Conservation (phyloP, 2,888 invertebrate genomes). For the Dusona sp. region DNA sequence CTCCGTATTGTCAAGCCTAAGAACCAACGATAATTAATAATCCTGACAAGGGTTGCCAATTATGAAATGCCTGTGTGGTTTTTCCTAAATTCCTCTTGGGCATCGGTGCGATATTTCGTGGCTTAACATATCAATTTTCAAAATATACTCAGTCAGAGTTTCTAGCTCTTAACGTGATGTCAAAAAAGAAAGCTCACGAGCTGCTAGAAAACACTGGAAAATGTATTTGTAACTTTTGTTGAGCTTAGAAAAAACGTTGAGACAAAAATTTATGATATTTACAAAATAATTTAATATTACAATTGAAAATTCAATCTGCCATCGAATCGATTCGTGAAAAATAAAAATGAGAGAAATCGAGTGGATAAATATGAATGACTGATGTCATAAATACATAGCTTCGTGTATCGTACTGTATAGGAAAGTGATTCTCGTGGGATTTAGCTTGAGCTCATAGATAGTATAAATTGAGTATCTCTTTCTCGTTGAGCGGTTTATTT, state of each 20-base stretch:
- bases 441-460: conserved; percentile 16
- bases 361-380: conserved; percentile 20
- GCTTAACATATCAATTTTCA: not conserved
- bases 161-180: not conserved
- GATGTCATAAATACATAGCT: conserved; percentile 32
- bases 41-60: not conserved
- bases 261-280: not conserved
- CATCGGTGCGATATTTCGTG: not conserved
- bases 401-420: not conserved
- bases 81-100: not conserved
- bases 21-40: not conserved
- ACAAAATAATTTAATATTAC: conserved; percentile 4
- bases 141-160: not conserved
- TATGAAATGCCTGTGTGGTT: not conserved
- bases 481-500: conserved; percentile 24
- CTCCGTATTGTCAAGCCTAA: not conserved
- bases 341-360: not conserved
- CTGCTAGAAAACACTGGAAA: no score
- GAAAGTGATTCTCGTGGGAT: conserved; percentile 25
- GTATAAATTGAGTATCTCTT: conserved; percentile 14
- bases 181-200: no score
- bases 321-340: not conserved
- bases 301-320: not conserved
- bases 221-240: no score
- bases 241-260: no score